Conservation (phyloP, 2,888 invertebrate genomes). For the Andricus curvator region DNA sequence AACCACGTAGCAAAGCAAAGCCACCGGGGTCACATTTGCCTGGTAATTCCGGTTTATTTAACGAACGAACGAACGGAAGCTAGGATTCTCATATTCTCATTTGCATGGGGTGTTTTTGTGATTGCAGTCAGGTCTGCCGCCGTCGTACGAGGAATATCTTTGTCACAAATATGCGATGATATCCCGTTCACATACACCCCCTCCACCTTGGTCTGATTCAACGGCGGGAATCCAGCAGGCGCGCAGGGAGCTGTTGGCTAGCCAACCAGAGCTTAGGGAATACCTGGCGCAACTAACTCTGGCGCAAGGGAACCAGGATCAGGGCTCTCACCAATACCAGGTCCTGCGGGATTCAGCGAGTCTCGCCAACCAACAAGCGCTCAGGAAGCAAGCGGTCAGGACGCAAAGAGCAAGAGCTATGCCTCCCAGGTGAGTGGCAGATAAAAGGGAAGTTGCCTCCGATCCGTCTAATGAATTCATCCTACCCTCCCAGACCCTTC, state of each 20-base stretch:
- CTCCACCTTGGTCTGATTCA: constrained; percentile 75
- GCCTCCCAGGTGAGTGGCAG: constrained; percentile 70
- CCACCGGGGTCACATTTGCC: constrained; percentile 6
- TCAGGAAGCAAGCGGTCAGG: constrained; percentile 68
- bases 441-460: not conserved
- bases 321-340: constrained; percentile 60
- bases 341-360: constrained; percentile 62
- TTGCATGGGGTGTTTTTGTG: constrained; percentile 31
- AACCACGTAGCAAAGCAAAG: not conserved
- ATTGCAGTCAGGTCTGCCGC: constrained; percentile 73
- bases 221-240: constrained; percentile 60
- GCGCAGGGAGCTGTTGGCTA: constrained; percentile 68
- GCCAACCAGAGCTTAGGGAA: constrained; percentile 70
- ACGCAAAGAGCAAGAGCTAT: constrained; percentile 70
- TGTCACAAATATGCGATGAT: constrained; percentile 71
- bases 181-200: constrained; percentile 75
- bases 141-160: constrained; percentile 76
- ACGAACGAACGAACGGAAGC: not conserved
- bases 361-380: constrained; percentile 65
- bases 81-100: constrained; percentile 26
- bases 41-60: constrained; percentile 25
- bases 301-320: constrained; percentile 59
- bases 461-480: not conserved
- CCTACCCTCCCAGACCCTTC: not conserved
- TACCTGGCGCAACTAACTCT: constrained; percentile 68